phyloP scores from a whole-genome alignment of 2,888 invertebrate species.

The Hypercompe scribonia region DNA sequence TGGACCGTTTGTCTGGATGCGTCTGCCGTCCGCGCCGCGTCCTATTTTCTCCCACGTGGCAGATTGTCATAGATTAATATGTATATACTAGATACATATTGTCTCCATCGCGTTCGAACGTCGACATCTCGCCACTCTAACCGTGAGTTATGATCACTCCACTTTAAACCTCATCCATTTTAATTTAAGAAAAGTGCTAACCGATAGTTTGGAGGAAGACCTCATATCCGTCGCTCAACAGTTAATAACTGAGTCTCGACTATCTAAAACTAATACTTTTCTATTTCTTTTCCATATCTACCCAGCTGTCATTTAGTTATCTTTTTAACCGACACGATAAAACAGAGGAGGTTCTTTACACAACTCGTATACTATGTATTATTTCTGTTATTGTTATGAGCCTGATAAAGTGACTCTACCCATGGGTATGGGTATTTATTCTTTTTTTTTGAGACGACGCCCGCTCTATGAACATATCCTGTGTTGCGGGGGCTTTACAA shows the following conservation, averaged over 20 bases:
- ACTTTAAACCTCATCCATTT: slow-evolving; percentile 86
- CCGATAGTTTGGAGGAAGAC: slow-evolving; percentile 84
- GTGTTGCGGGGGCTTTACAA: too few relatives aligned
- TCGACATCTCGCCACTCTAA: slow-evolving; percentile 66
- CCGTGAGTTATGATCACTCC: slow-evolving; percentile 84
- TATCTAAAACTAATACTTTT: slow-evolving; percentile 44
- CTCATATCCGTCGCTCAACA: slow-evolving; percentile 80
- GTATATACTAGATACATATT: too few relatives aligned
- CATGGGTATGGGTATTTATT: too few relatives aligned
- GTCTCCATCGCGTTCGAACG: slow-evolving; percentile 74
- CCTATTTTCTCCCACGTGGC: slow-evolving; percentile 69
- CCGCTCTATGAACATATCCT: too few relatives aligned
- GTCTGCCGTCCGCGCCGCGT: slow-evolving; percentile 45
- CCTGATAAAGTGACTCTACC: too few relatives aligned
- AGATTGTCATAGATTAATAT: too few relatives aligned
- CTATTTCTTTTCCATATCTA: slow-evolving; percentile 8
- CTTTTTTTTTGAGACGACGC: too few relatives aligned
- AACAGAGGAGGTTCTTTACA: not conserved
- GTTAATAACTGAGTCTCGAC: slow-evolving; percentile 55
- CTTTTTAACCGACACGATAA: not conserved
- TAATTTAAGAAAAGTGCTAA: slow-evolving; percentile 86
- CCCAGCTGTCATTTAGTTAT: not conserved
- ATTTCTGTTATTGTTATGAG: too few relatives aligned
- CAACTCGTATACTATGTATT: not conserved
- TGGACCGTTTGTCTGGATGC: slow-evolving; percentile 21